phyloP scores from a whole-genome alignment of 2,888 invertebrate genomes.

The Glaucopsyche alexis region DNA sequence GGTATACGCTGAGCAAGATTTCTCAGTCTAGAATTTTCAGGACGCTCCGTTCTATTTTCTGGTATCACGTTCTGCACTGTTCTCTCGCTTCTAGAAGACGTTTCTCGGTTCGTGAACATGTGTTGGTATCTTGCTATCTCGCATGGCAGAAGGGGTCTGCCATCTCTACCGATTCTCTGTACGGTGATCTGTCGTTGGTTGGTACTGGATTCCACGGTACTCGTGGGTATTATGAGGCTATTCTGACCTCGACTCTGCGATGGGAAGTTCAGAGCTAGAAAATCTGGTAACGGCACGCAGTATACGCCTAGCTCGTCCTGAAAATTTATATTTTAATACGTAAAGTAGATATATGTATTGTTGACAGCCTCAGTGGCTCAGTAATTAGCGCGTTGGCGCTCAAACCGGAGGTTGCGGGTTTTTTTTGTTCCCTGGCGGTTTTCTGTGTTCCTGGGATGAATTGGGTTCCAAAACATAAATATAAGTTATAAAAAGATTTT shows the following conservation, averaged over 20 bases:
- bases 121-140: conserved; percentile 75
- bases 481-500: too few species aligned
- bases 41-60: conserved; percentile 44
- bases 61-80: conserved; percentile 49
- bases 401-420: too few species aligned
- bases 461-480: too few species aligned
- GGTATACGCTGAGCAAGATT: conserved; percentile 62
- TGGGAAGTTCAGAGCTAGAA: conserved; percentile 62
- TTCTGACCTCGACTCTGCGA: conserved; percentile 49
- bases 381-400: too few species aligned
- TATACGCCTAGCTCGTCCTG: conserved; percentile 73
- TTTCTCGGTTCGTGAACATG: conserved; percentile 57
- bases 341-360: too few species aligned
- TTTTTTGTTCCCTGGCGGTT: too few species aligned
- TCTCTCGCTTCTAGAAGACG: conserved; percentile 48
- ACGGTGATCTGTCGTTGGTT: conserved; percentile 75
- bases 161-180: conserved; percentile 79
- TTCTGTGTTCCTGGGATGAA: too few species aligned
- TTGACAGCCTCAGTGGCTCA: too few species aligned
- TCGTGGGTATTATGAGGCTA: conserved; percentile 52
- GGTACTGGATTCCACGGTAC: conserved; percentile 43
- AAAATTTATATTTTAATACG: conserved; percentile 31
- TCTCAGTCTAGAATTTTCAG: conserved; percentile 57
- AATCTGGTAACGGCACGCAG: conserved; percentile 69
- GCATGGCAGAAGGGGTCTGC: conserved; percentile 71